Evolutionary conservation across 2,888 invertebrate species (phyloP).

Genomic region (Bugulina stolonifera): DNA sequence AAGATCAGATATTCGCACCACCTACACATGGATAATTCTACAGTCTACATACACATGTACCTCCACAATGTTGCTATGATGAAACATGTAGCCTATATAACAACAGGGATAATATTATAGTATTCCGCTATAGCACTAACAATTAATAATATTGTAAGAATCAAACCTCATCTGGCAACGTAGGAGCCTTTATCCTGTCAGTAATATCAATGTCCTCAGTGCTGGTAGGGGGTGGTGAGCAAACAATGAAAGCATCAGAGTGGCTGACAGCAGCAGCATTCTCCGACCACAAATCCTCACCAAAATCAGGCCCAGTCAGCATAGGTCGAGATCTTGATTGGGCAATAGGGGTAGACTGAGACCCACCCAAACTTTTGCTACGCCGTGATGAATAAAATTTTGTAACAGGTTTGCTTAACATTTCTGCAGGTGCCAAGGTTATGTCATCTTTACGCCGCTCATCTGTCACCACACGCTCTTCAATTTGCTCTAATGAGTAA

Average conservation of each 20-base stretch:
- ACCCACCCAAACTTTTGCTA: neutral
- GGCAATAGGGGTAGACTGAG: neutral
- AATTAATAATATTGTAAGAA: too few species aligned
- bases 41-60: neutral
- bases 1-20: neutral
- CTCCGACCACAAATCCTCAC: neutral
- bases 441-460: neutral
- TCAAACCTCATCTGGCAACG: constrained; percentile 16
- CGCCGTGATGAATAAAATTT: neutral
- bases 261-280: neutral
- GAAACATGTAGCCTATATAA: too few species aligned
- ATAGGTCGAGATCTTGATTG: neutral
- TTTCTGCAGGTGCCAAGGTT: neutral
- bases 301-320: neutral
- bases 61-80: too few species aligned
- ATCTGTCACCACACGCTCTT: neutral
- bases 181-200: neutral
- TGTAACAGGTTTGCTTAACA: neutral
- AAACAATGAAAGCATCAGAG: neutral
- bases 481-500: too few species aligned
- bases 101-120: too few species aligned
- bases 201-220: neutral
- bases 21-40: neutral
- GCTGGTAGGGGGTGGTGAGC: neutral
- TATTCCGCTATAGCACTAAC: too few species aligned